These are phyloP conservation scores for Caenorhabditis panamensis DNA, from an alignment of 2,888 invertebrate genomes.

Conservation along the genomic window DNA sequence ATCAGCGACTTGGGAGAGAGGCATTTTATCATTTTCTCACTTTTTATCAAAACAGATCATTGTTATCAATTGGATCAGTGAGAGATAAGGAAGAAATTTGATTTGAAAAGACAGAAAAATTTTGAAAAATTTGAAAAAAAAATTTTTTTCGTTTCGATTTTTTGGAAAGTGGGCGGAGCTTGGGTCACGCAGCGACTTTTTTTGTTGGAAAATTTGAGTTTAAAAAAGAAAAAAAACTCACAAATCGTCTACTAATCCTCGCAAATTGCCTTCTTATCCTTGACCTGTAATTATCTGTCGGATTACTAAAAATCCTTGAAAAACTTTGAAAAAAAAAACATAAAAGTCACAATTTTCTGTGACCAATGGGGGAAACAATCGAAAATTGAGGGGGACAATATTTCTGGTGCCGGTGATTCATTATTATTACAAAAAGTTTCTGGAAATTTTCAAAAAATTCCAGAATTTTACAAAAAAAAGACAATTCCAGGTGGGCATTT, in stretches of 20 bases:
- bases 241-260: not conserved
- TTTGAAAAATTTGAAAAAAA: too few relatives aligned
- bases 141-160: too few relatives aligned
- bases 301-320: slow-evolving; percentile 32
- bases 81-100: too few relatives aligned
- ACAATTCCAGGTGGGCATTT: not conserved
- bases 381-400: not conserved
- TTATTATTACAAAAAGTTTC: not conserved
- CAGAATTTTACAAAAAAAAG: too few relatives aligned
- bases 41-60: too few relatives aligned
- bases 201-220: not conserved
- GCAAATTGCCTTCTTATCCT: not conserved
- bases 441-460: too few relatives aligned
- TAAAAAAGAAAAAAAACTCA: not conserved
- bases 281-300: slow-evolving; percentile 13
- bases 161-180: not conserved
- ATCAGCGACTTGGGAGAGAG: too few relatives aligned
- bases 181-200: not conserved
- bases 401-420: not conserved
- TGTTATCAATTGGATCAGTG: too few relatives aligned
- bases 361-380: not conserved
- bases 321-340: not conserved
- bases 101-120: too few relatives aligned
- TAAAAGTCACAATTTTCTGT: slow-evolving; percentile 6
- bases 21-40: too few relatives aligned